A percentile compares a stretch with the other conserved stretches of the same genome.
These are phyloP conservation scores for Eremobia ochroleuca DNA, from an alignment of 2,888 invertebrate genomes.

Conservation along the genomic window DNA sequence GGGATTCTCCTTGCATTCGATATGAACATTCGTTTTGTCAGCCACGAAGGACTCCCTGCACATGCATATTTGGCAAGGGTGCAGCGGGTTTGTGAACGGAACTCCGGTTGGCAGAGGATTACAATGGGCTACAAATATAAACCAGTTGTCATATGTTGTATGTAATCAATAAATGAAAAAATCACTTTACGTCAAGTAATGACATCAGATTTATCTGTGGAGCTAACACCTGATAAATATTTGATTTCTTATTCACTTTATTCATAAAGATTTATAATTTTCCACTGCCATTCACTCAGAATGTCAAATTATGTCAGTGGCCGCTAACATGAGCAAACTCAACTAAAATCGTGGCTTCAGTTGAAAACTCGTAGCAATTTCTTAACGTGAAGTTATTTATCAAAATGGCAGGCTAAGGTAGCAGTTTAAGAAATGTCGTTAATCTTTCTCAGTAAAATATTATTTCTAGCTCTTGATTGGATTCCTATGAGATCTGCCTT, in stretches of 20 bases:
- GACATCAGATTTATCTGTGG: neutral
- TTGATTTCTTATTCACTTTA: neutral
- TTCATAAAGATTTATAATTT: neutral
- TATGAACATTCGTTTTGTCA: conserved; percentile 74
- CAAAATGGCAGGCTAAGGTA: conserved; percentile 46
- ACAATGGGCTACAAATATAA: conserved; percentile 73
- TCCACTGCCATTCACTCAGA: too few relatives aligned
- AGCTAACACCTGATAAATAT: neutral
- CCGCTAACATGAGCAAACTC: conserved; percentile 5
- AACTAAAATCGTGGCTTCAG: conserved; percentile 17
- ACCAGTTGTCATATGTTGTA: neutral
- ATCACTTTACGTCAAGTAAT: neutral
- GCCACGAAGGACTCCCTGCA: conserved; percentile 71
- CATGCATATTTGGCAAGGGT: conserved; percentile 84
- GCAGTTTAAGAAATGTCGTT: conserved; percentile 47
- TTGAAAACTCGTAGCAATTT: conserved; percentile 24
- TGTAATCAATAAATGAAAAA: neutral
- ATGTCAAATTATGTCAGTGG: neutral
- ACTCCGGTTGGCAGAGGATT: conserved; percentile 78
- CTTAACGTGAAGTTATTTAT: conserved; percentile 50
- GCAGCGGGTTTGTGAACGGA: conserved; percentile 81
- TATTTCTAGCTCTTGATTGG: conserved; percentile 48
- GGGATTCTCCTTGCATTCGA: conserved; percentile 79
- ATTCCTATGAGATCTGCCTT: conserved; percentile 22
- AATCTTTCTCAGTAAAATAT: conserved; percentile 65